Conservation (phyloP, 2,888 invertebrate genomes). For the Eristalis tenax region DNA sequence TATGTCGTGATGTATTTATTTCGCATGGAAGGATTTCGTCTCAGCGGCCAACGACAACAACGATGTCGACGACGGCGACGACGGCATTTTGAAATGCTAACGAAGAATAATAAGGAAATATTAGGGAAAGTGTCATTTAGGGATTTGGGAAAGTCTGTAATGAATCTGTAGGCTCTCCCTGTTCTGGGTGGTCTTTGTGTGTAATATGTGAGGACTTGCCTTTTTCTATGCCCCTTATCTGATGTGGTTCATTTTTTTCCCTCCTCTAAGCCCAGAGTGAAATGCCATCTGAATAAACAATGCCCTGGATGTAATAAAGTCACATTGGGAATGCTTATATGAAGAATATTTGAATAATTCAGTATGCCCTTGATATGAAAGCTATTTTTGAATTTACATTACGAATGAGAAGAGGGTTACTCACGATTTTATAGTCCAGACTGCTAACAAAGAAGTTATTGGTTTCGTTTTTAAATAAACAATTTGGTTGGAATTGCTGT, state of each 20-base stretch:
- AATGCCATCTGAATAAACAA: slow-evolving; percentile 67
- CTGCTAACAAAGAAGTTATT: neutral
- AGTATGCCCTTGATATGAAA: slow-evolving; percentile 36
- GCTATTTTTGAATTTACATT: slow-evolving; percentile 50
- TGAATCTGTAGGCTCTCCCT: slow-evolving; percentile 60
- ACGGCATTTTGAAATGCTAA: slow-evolving; percentile 56
- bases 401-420: slow-evolving; percentile 16
- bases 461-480: neutral
- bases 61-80: slow-evolving; percentile 18
- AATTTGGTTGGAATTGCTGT: neutral
- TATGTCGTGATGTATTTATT: slow-evolving; percentile 57
- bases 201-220: slow-evolving; percentile 35
- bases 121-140: slow-evolving; percentile 68
- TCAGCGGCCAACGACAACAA: slow-evolving; percentile 17
- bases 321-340: slow-evolving; percentile 51
- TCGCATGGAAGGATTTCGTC: slow-evolving; percentile 65
- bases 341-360: slow-evolving; percentile 64
- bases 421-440: neutral
- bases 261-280: slow-evolving; percentile 16
- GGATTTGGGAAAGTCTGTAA: slow-evolving; percentile 68
- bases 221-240: neutral
- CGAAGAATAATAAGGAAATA: slow-evolving; percentile 71
- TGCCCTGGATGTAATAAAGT: slow-evolving; percentile 44
- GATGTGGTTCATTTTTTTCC: neutral
- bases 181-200: slow-evolving; percentile 48